Conservation (phyloP, 2,797 vertebrate genomes). For the Crotalus adamanteus region DNA sequence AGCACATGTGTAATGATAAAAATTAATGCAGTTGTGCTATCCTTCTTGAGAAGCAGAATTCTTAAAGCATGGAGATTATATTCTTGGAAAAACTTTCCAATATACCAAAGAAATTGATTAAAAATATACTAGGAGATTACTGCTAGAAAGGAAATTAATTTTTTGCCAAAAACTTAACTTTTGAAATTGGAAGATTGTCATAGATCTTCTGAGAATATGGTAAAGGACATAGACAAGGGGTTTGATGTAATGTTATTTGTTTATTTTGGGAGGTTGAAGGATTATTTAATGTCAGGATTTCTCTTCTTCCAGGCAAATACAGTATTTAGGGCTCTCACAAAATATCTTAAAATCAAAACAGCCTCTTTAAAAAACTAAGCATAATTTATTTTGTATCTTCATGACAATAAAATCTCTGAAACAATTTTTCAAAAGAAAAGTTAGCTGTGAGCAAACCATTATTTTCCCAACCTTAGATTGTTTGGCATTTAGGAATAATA, state of each 20-base stretch:
- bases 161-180: neutral
- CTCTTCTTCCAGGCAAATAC: neutral
- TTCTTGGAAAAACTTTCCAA: neutral
- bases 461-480: neutral
- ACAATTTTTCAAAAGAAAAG: neutral
- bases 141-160: neutral
- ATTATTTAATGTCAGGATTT: neutral
- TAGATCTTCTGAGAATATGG: neutral
- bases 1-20: neutral
- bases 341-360: slow-evolving; percentile 1
- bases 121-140: neutral
- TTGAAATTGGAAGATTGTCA: neutral
- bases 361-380: neutral
- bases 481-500: neutral
- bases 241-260: neutral
- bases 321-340: neutral
- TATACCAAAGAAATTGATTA: neutral
- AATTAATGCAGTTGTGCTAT: neutral
- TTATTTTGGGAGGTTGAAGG: neutral
- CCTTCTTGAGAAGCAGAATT: neutral
- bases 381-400: neutral
- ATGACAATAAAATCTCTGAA: neutral
- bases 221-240: neutral
- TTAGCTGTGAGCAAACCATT: neutral
- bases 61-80: neutral